phyloP scores from a whole-genome alignment of 2,113 vertebrate genomes.

The Dipodomys ordii region DNA sequence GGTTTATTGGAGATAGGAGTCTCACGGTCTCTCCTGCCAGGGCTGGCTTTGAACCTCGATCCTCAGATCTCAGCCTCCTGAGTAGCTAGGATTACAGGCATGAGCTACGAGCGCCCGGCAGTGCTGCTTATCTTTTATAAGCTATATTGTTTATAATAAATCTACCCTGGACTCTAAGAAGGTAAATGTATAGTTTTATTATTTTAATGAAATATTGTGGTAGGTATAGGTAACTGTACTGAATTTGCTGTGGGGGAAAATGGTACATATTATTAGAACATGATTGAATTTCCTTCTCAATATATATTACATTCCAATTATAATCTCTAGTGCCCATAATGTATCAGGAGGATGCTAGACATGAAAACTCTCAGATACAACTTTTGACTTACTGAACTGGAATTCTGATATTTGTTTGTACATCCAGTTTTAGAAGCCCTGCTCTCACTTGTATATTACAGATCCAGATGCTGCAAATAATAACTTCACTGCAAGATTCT shows the following conservation, averaged over 20 bases:
- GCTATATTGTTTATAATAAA: neutral
- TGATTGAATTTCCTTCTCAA: neutral
- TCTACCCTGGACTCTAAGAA: conserved; percentile 2
- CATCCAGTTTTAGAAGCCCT: neutral
- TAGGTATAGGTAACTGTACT: neutral
- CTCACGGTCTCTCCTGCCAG: too few relatives aligned
- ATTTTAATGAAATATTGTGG: neutral
- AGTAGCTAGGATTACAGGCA: too few relatives aligned
- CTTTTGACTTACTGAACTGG: neutral
- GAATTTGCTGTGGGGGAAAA: neutral
- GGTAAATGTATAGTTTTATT: neutral
- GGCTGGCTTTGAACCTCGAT: too few relatives aligned
- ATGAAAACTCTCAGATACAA: neutral
- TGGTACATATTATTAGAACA: neutral
- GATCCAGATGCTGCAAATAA: neutral
- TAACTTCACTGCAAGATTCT: neutral
- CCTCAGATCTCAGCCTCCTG: too few relatives aligned
- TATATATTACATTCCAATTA: neutral
- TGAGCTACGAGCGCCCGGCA: too few relatives aligned
- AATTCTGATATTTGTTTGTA: neutral
- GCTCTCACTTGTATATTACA: neutral
- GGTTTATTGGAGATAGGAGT: too few relatives aligned
- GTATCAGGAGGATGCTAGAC: neutral
- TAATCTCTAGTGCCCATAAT: neutral
- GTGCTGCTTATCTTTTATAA: neutral